Conservation (phyloP, 1,140 invertebrate genomes). For the Caligus rogercresseyi region DNA sequence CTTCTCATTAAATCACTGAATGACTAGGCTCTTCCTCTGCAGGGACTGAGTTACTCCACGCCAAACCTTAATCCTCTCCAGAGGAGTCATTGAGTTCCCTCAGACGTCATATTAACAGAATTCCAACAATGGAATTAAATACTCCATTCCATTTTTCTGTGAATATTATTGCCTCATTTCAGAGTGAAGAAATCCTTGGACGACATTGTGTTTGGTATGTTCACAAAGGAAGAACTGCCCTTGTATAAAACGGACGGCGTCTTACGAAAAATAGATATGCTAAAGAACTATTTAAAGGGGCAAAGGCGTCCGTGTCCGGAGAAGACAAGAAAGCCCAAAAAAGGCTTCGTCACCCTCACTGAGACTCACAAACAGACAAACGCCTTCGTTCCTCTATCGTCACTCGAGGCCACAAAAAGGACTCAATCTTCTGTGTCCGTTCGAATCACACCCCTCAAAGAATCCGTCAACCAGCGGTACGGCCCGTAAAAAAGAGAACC, state of each 20-base stretch:
- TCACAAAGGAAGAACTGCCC: background rate
- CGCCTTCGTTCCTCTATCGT: too few species aligned
- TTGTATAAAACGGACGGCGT: background rate
- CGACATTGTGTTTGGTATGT: background rate
- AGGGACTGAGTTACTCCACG: too few species aligned
- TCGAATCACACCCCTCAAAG: background rate
- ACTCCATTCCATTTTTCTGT: background rate
- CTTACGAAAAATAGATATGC: background rate
- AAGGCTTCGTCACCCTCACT: too few species aligned
- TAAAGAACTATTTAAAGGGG: background rate
- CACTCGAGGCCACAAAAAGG: too few species aligned
- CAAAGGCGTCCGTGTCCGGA: background rate
- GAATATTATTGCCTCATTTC: background rate
- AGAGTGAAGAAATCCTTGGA: background rate
- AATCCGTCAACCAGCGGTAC: background rate
- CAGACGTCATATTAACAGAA: too few species aligned
- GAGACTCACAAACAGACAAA: too few species aligned
- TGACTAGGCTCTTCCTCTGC: too few species aligned
- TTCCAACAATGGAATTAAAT: too few species aligned
- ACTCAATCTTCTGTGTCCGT: background rate
- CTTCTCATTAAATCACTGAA: constrained; percentile 1
- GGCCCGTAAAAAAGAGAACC: background rate
- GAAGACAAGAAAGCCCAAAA: background rate
- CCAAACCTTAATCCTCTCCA: too few species aligned
- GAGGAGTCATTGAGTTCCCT: too few species aligned